Base-by-base conservation (phyloP, 2,888 invertebrate genomes). In the Iselma pallidipennis region DNA sequence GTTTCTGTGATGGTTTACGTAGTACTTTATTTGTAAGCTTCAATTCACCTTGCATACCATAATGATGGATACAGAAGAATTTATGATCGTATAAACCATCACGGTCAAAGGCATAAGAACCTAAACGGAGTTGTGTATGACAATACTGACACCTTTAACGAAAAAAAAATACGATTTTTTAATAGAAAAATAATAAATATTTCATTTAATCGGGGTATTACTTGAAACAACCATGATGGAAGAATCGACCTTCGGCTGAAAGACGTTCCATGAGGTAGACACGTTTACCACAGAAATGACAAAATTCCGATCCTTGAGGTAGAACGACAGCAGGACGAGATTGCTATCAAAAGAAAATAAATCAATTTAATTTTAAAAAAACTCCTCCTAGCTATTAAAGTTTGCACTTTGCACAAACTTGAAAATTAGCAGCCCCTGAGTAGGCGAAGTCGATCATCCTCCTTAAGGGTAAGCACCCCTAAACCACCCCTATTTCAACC, bases 231-330 rank as follows among this genome's bases (percentile, higher is more conserved):
- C 92, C 91, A 60, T 96, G 88, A 82, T 98, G 97, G 80, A 97
- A 89, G 76, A 93, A 93, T 74, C 93, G 87, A 14, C 95, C 95
- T 84, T 95, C 94, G 2, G 96, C 94, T 49, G 89, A 91, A 67
- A 96, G 88, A 67, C 94, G 87, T 81, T 98, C 97, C 85, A 97
- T 95, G 26, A 97, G 88, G 81, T 98, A 98, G 57, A 98, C 97
- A 49, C 94, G 88, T 81, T 92, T 91, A 57, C 90, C 88, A 83
- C 98, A 98, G 82, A 96, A 95, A 84, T 89, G 94, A 83, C 90
- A 95, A 74, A 85, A 85, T 80, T 92, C 91, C 9, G 90, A 90
- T 57, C 87, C 88, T 60, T 87, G 84, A 55, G 89, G 88, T 61
- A 90, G 82, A 25, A 85, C 83, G 57, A 88, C 76, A 42, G 86